A percentile compares a stretch with the other conserved stretches of the same genome.
phyloP scores from a whole-genome alignment of 1,140 invertebrate genomes.

The Listronotus bonariensis region DNA sequence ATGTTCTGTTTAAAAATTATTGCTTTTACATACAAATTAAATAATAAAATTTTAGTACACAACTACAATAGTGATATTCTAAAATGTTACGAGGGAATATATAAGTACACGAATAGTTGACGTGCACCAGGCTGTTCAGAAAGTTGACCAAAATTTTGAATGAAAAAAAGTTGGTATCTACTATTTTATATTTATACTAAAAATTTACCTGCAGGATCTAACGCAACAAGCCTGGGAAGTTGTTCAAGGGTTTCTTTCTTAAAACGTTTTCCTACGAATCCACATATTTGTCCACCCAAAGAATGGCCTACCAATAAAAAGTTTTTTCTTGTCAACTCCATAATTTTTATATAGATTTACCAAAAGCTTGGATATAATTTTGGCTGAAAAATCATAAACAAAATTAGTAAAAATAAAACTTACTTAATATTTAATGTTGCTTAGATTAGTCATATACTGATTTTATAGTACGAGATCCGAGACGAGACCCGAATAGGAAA shows the following conservation, averaged over 20 bases:
- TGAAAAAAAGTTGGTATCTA: too few species aligned
- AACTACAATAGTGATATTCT: too few species aligned
- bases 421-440: neutral
- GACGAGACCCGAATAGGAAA: too few species aligned
- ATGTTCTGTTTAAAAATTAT: too few species aligned
- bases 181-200: constrained; percentile 8
- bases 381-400: constrained; percentile 29
- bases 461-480: too few species aligned
- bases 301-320: constrained; percentile 84
- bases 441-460: too few species aligned
- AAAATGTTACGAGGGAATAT: too few species aligned
- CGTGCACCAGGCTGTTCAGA: too few species aligned
- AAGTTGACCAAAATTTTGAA: too few species aligned
- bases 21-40: too few species aligned
- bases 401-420: neutral
- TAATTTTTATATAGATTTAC: constrained; percentile 48
- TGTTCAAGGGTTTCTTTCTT: constrained; percentile 55
- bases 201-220: constrained; percentile 78
- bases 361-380: constrained; percentile 51
- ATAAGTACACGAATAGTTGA: too few species aligned
- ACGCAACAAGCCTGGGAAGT: constrained; percentile 67
- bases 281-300: constrained; percentile 80
- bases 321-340: constrained; percentile 49
- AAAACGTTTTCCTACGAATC: constrained; percentile 68
- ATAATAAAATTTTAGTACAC: too few species aligned